A percentile compares a stretch with the other conserved stretches of the same genome.
Evolutionary conservation across 1,140 invertebrate species (phyloP).

Genomic region (Thaumatotibia leucotreta): DNA sequence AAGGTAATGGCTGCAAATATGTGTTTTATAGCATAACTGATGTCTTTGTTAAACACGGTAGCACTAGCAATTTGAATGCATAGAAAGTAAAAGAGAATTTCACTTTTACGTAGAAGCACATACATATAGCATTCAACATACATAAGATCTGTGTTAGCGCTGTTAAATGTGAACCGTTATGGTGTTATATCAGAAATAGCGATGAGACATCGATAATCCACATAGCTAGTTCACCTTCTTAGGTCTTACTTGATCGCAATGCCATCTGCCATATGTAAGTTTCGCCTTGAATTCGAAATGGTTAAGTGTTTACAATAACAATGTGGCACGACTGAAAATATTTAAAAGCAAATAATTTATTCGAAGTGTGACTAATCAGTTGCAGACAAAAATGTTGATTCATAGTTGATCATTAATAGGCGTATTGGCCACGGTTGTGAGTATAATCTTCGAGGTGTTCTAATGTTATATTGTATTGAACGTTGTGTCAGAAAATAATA

Average conservation of each 20-base stretch:
- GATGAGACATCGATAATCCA: conserved; percentile 3
- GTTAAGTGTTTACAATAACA: not conserved
- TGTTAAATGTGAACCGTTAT: conserved; percentile 1
- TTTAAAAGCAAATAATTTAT: not conserved
- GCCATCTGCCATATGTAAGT: conserved; percentile 9
- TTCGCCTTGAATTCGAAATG: conserved; percentile 4
- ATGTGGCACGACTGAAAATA: not conserved
- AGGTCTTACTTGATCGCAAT: conserved; percentile 1
- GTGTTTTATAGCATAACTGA: not conserved
- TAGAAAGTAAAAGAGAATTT: conserved; percentile 6
- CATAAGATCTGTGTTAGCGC: not conserved
- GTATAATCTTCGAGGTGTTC: too few species aligned
- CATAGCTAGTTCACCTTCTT: conserved; percentile 2
- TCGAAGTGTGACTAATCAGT: too few species aligned
- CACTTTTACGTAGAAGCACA: not conserved
- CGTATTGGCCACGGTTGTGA: too few species aligned
- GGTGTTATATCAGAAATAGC: not conserved
- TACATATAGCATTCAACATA: not conserved
- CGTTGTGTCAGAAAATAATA: too few species aligned
- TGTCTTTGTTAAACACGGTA: not conserved
- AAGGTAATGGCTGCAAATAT: not conserved
- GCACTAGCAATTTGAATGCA: not conserved
- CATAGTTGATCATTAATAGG: too few species aligned
- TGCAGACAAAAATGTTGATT: too few species aligned
- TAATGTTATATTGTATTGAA: too few species aligned